These are phyloP conservation scores for Dascyllus trimaculatus DNA, from an alignment of 2,113 vertebrate genomes.

Conservation along the genomic window DNA sequence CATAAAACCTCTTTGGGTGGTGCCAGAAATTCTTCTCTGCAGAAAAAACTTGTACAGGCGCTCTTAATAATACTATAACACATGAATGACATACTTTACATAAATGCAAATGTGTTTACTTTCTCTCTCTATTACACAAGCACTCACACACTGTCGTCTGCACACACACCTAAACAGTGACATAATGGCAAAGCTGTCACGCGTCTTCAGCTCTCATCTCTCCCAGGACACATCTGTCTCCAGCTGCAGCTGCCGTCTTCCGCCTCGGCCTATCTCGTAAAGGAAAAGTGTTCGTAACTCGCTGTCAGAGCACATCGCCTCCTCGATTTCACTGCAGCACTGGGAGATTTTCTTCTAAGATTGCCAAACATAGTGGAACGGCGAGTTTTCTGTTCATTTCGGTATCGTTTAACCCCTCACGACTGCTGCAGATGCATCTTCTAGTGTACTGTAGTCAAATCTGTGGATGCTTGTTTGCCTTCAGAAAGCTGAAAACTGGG, in stretches of 20 bases:
- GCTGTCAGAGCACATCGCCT: constrained; percentile 15
- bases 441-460: too few relatives aligned
- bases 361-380: not conserved
- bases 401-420: not conserved
- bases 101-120: not conserved
- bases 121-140: not conserved
- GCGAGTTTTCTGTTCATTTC: not conserved
- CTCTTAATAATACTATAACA: not conserved
- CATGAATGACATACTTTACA: not conserved
- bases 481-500: not conserved
- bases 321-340: constrained; percentile 21
- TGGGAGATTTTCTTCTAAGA: not conserved
- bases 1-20: too few relatives aligned
- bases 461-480: not conserved
- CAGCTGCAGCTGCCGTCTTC: constrained; percentile 39
- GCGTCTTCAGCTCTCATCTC: constrained; percentile 37
- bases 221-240: constrained; percentile 47
- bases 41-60: not conserved
- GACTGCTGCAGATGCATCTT: not conserved
- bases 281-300: constrained; percentile 32
- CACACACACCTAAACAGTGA: not conserved
- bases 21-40: too few relatives aligned
- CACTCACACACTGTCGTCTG: not conserved
- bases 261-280: constrained; percentile 23
- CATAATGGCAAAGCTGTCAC: constrained; percentile 19